These are phyloP conservation scores for Lordiphosa stackelbergi DNA, from an alignment of 1,140 invertebrate genomes.

Conservation along the genomic window DNA sequence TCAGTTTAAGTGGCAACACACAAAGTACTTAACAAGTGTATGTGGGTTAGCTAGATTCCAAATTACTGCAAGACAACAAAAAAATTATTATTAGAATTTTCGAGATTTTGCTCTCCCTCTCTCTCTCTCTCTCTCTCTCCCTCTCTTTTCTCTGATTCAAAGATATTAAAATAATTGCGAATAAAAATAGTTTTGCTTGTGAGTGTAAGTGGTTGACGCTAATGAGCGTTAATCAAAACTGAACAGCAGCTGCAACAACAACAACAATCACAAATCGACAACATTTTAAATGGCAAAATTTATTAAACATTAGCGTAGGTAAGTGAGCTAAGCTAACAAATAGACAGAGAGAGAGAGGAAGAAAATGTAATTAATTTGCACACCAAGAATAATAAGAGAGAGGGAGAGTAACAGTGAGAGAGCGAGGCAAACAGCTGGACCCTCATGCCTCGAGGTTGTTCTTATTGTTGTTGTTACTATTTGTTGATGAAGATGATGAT, in stretches of 20 bases:
- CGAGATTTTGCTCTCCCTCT: conserved; percentile 3
- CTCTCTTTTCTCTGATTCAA: conserved; percentile 33
- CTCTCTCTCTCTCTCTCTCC: neutral
- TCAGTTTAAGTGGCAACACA: conserved; percentile 22
- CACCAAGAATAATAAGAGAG: too few species aligned
- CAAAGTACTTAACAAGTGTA: neutral
- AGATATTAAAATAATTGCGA: conserved; percentile 15
- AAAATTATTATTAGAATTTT: conserved; percentile 58
- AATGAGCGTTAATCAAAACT: conserved; percentile 62
- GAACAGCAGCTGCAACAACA: conserved; percentile 39
- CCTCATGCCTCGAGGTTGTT: conserved; percentile 9
- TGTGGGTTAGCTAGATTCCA: conserved; percentile 45
- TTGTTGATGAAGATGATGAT: conserved; percentile 9
- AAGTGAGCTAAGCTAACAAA: conserved; percentile 39
- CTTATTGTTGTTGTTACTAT: conserved; percentile 7
- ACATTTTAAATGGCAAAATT: conserved; percentile 40
- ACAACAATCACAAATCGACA: conserved; percentile 26
- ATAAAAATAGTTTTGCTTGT: conserved; percentile 18
- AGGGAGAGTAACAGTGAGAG: neutral
- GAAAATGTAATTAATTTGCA: neutral
- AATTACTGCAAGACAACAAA: conserved; percentile 25
- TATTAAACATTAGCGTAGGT: conserved; percentile 72
- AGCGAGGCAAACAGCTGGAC: neutral
- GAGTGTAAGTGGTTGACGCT: conserved; percentile 26
- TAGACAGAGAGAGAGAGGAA: conserved; percentile 2